Conservation (phyloP, 2,888 invertebrate species). For the Calephelis perditalis region DNA sequence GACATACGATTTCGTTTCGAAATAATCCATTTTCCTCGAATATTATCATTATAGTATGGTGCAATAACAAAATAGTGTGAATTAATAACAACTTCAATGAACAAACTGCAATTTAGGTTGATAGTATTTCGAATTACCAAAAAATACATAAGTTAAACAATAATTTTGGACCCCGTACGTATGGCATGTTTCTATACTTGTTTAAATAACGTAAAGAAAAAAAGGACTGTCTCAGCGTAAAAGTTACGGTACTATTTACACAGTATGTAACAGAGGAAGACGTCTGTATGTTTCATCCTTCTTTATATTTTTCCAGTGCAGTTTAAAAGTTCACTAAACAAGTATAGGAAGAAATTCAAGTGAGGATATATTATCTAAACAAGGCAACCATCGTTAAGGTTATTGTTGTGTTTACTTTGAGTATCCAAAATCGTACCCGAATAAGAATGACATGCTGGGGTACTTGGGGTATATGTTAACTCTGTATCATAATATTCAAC, state of each 20-base stretch:
- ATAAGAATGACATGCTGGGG: slow-evolving; percentile 78
- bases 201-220: background rate
- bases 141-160: slow-evolving; percentile 65
- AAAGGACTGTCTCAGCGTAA: too few relatives aligned
- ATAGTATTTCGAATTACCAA: slow-evolving; percentile 65
- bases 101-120: slow-evolving; percentile 46
- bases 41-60: slow-evolving; percentile 14
- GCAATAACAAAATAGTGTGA: slow-evolving; percentile 12
- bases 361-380: slow-evolving; percentile 56
- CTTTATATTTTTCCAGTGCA: background rate
- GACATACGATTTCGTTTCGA: slow-evolving; percentile 75
- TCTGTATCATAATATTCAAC: slow-evolving; percentile 74
- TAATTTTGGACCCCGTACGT: slow-evolving; percentile 54
- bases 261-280: too few relatives aligned
- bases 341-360: too few relatives aligned
- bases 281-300: too few relatives aligned
- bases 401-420: slow-evolving; percentile 72
- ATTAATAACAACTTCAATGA: slow-evolving; percentile 27
- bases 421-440: slow-evolving; percentile 58
- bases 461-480: slow-evolving; percentile 64
- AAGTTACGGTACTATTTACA: too few relatives aligned
- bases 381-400: slow-evolving; percentile 81
- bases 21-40: slow-evolving; percentile 57
- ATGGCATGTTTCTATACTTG: background rate
- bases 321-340: too few relatives aligned